Conservation (phyloP, 2,888 invertebrate genomes). For the Drosophila buzzatii region DNA sequence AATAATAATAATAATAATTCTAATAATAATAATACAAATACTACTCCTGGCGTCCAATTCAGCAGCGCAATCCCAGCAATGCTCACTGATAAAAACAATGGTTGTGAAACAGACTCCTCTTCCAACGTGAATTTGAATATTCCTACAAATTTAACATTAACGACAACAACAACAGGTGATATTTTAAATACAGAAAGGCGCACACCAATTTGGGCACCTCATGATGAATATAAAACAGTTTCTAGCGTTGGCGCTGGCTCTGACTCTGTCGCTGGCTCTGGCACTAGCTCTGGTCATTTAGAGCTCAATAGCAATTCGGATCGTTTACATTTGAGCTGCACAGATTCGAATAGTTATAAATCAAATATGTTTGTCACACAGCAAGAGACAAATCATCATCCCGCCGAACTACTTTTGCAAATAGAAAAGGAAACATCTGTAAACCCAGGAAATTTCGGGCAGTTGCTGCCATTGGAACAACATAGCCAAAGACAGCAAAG, state of each 20-base stretch:
- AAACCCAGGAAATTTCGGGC: slow-evolving; percentile 40
- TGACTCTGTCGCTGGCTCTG: not conserved
- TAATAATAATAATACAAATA: not conserved
- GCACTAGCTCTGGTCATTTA: not conserved
- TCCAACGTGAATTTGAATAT: slow-evolving; percentile 64
- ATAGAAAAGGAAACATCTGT: slow-evolving; percentile 51
- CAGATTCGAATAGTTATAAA: slow-evolving; percentile 15
- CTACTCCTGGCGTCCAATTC: slow-evolving; percentile 26
- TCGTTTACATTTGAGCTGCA: slow-evolving; percentile 20
- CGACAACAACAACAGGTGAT: slow-evolving; percentile 52
- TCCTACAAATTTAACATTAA: slow-evolving; percentile 66
- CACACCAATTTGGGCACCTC: slow-evolving; percentile 64
- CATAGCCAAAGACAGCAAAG: slow-evolving; percentile 48
- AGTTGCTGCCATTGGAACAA: slow-evolving; percentile 55
- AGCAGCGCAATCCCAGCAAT: slow-evolving; percentile 27
- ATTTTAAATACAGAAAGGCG: slow-evolving; percentile 40
- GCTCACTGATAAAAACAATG: slow-evolving; percentile 65
- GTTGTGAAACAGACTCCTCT: slow-evolving; percentile 73
- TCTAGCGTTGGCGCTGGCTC: not conserved
- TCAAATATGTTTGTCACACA: slow-evolving; percentile 37
- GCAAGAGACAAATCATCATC: slow-evolving; percentile 26
- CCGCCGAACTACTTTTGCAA: slow-evolving; percentile 56
- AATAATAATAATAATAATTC: not conserved
- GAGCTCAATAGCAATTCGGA: slow-evolving; percentile 21
- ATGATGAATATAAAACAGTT: slow-evolving; percentile 47